Conservation (phyloP, 2,797 vertebrate genomes). For the Sardinella longiceps region DNA sequence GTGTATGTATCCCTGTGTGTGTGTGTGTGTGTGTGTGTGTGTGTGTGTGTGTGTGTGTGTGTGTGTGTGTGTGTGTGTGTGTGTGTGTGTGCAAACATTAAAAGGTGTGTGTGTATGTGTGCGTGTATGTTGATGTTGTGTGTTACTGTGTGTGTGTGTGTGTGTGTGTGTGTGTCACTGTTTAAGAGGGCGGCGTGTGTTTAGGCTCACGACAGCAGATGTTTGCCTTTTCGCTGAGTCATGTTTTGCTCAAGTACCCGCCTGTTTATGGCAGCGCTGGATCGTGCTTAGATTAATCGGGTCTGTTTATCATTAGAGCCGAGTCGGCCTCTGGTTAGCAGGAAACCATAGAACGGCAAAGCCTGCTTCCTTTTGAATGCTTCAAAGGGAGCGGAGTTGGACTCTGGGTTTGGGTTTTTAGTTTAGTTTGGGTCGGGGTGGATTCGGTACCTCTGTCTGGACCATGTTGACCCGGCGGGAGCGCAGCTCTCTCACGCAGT, state of each 20-base stretch:
- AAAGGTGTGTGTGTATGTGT: not conserved
- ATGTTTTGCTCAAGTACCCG: not conserved
- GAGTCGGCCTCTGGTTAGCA: not conserved
- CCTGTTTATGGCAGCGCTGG: slow-evolving; percentile 13
- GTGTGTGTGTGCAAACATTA: not conserved
- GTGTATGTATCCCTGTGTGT: slow-evolving; percentile 2
- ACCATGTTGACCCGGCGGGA: slow-evolving; percentile 96
- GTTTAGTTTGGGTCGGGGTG: not conserved
- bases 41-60: not conserved
- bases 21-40: slow-evolving; percentile 10
- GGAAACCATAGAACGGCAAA: not conserved
- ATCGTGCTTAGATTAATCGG: not conserved
- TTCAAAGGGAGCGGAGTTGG: not conserved
- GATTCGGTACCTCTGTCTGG: slow-evolving; percentile 87
- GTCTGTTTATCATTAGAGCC: not conserved
- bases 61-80: not conserved
- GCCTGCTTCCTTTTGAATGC: not conserved
- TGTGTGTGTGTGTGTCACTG: not conserved
- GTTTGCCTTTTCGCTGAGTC: slow-evolving; percentile 10
- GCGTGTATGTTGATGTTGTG: not conserved
- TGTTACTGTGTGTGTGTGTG: not conserved
- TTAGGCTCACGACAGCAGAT: slow-evolving; percentile 10
- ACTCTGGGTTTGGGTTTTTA: not conserved
- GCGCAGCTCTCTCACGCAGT: slow-evolving; percentile 93
- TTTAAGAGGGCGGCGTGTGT: not conserved